A percentile compares a stretch with the other conserved stretches of the same genome.
Conservation (phyloP, 2,113 vertebrate species). For the Casuarius casuarius region DNA sequence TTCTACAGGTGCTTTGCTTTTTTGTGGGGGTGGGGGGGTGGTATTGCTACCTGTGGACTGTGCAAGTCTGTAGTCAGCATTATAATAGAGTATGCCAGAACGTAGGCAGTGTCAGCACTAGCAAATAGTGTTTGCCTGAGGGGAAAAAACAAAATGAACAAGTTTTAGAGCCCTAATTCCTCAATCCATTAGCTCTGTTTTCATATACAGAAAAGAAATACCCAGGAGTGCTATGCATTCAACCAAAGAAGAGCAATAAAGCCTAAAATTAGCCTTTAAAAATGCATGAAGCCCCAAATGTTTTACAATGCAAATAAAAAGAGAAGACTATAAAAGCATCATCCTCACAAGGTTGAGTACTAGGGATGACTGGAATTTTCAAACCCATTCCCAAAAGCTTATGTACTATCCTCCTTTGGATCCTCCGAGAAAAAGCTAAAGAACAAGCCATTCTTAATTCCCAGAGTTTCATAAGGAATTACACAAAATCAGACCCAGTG, state of each 20-base stretch:
- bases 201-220: neutral
- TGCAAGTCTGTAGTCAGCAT: conserved; percentile 98
- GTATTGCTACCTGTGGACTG: conserved; percentile 89
- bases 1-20: neutral
- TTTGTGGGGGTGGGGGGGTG: too few relatives aligned
- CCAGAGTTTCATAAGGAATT: neutral
- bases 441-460: neutral
- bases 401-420: neutral
- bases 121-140: conserved; percentile 95
- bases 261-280: neutral
- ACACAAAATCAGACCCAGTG: neutral
- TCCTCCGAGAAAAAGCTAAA: neutral
- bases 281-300: neutral
- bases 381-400: neutral
- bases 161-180: neutral
- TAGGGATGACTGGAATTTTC: neutral
- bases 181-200: neutral
- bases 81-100: conserved; percentile 96
- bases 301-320: neutral
- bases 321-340: rapidly evolving
- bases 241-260: neutral
- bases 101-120: conserved; percentile 98
- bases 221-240: neutral
- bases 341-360: neutral
- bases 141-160: conserved; percentile 3